Base-by-base conservation (phyloP, 2,888 invertebrate genomes). In the Drosophila greeni region DNA sequence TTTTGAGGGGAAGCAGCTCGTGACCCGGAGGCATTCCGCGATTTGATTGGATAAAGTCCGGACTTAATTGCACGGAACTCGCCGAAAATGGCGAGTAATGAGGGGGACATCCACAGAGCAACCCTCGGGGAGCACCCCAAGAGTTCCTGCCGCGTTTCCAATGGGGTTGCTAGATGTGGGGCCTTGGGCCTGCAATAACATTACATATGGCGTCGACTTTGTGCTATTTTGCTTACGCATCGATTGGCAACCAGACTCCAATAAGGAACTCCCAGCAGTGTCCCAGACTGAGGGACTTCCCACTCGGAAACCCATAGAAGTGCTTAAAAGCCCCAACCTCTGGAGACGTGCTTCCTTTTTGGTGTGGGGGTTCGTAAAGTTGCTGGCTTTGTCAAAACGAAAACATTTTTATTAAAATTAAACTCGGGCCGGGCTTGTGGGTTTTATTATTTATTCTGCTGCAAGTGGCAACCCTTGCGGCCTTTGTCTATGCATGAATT, bases 321-420 rank as follows among this genome's bases (percentile, higher is more conserved):
- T 37, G 68, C 56, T 68, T 40, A 57, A 69, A 69, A 62, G 43
- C 45, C 64, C 40, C 40, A 31, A 26, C 49, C 31, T 14, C 16
- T 37, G 8, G n/a, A 14, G 43, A 29, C 16, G 24, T 29, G 24
- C 34, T 34, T n/a, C 33, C 54, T 42, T 76, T 71, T 66, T 70
- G 70, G 62, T 60, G 48, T 61, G 66, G 72, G 84, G 84, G 78
- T 75, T 82, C 74, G 72, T 8, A 33, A 76, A 79, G 71, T 55
- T 57, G 51, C 34, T 48, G 72, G 56, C 74, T 69, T 64, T 79
- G 79, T 64, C 69, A 72, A 66, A 73, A 39, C 11, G 12, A 47
- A 56, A 37, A 54, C 26, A 75, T 76, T 82, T 76, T 75, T 83
- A 84, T 82, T 84, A 84, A 85, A 85, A 85, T 80, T 71, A 74